Conservation (phyloP, 1,140 invertebrate genomes). For the Brachionus paranguensis region DNA sequence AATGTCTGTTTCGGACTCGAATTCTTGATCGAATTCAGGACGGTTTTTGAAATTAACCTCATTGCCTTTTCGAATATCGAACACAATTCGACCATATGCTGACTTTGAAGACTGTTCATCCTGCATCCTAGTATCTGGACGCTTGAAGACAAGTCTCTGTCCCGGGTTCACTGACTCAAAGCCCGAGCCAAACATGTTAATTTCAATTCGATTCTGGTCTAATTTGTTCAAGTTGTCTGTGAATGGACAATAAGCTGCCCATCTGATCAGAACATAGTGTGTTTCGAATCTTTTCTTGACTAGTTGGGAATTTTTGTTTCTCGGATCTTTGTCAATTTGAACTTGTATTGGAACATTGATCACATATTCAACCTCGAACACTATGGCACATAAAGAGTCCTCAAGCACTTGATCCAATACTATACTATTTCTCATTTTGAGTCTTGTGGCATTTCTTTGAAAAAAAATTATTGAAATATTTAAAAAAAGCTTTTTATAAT, state of each 20-base stretch:
- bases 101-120: slow-evolving; percentile 42
- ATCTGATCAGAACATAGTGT: slow-evolving; percentile 45
- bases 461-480: background rate
- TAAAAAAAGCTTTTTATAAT: background rate
- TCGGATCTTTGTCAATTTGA: background rate
- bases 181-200: slow-evolving; percentile 46
- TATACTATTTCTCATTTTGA: slow-evolving; percentile 32
- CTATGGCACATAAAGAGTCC: background rate
- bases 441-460: background rate
- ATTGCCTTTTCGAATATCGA: slow-evolving; percentile 44
- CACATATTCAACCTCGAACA: slow-evolving; percentile 30
- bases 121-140: slow-evolving; percentile 49
- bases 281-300: slow-evolving; percentile 37
- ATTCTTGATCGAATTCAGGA: background rate
- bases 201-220: slow-evolving; percentile 40
- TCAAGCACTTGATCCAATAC: slow-evolving; percentile 37
- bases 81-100: slow-evolving; percentile 47
- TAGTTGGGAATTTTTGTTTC: background rate
- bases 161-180: slow-evolving; percentile 48
- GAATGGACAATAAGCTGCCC: slow-evolving; percentile 52
- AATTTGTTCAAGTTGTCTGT: slow-evolving; percentile 40
- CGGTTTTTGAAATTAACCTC: background rate
- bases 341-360: slow-evolving; percentile 18
- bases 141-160: slow-evolving; percentile 48
- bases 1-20: background rate